Base-by-base conservation (phyloP, 1,140 invertebrate species). In the Heterodera carotae region DNA sequence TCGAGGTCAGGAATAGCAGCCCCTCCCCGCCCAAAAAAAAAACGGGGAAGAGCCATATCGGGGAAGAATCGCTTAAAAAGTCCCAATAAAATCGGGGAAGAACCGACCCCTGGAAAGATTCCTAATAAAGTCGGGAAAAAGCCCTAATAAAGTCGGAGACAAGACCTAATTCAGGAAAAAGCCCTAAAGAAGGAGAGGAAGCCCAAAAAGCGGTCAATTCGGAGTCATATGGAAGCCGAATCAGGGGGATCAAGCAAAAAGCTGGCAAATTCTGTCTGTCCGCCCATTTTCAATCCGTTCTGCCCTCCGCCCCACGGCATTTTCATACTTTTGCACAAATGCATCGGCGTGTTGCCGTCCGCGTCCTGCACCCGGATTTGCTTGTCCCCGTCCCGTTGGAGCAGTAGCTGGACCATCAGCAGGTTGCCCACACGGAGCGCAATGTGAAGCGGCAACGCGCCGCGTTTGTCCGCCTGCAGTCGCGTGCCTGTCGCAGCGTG, bases 341-440 rank as follows among this genome's bases (percentile, higher is more conserved):
- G 85, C 48, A 87, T 60, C 4, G 81, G 69, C 18, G 82, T 85
- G 62, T 87, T 82, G 0, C 86, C 86, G 18, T 86, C 79, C 10
- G 25, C 76, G 78, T 87, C 81, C 18, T 75, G 36, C 22, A 69
- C 39, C 12, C 56, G 69, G n/a, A 85, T 76, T 77, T 86, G 85
- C 36, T 81, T 71, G 31, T 82, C 77, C 0, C 43, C 18, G 29
- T 85, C 73, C 48, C 73, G 43, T 15, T 59, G 53, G 6, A 87
- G 59, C 25, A 86, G 68, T 6, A 77, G 29, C 69, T 87, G 82
- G 2, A 82, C 78, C 27, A 85, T 70, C 31, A 82, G 27, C n/a
- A 87, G 48, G 73, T 88, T 87, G 12, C 69, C 74, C 0, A 75
- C 60, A 33, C 68, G 39, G 29, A 87, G 77, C 12, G 86, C 86